These are phyloP conservation scores for Eulithis prunata DNA, from an alignment of 2,888 invertebrate genomes.

Conservation along the genomic window DNA sequence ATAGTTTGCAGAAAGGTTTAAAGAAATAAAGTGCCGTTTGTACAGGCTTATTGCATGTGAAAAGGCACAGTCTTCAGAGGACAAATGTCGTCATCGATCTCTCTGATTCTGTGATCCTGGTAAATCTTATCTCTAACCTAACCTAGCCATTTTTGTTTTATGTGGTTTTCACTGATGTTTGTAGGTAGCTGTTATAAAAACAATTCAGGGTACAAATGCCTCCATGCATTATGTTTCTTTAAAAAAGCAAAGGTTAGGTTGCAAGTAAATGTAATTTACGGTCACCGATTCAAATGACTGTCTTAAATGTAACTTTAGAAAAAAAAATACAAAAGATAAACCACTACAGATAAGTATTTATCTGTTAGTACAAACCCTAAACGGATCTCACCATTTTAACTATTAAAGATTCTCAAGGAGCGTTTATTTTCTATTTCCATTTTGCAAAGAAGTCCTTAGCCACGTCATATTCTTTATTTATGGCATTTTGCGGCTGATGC, in stretches of 20 bases:
- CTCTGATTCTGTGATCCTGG: conserved; percentile 12
- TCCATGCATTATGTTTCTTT: too few species aligned
- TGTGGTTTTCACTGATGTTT: conserved; percentile 2
- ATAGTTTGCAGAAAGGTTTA: neutral
- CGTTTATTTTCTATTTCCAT: neutral
- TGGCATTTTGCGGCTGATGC: conserved; percentile 1
- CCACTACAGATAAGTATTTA: too few species aligned
- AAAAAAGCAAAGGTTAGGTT: too few species aligned
- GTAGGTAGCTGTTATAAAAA: neutral
- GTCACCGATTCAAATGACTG: too few species aligned
- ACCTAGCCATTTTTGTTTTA: neutral
- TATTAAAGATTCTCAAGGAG: too few species aligned
- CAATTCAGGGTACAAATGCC: neutral
- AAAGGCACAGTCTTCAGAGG: conserved; percentile 7
- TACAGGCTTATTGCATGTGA: neutral
- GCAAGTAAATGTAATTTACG: too few species aligned
- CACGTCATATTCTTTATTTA: conserved; percentile 18
- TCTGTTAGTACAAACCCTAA: too few species aligned
- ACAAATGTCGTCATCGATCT: conserved; percentile 20
- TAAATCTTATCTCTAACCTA: conserved; percentile 15
- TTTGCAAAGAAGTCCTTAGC: neutral
- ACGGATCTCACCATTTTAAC: too few species aligned
- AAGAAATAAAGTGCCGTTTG: neutral
- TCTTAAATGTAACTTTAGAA: too few species aligned
- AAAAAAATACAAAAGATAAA: too few species aligned